Evolutionary conservation across 2,888 invertebrate genomes (phyloP).

Genomic region (Cerastis leucographa): DNA sequence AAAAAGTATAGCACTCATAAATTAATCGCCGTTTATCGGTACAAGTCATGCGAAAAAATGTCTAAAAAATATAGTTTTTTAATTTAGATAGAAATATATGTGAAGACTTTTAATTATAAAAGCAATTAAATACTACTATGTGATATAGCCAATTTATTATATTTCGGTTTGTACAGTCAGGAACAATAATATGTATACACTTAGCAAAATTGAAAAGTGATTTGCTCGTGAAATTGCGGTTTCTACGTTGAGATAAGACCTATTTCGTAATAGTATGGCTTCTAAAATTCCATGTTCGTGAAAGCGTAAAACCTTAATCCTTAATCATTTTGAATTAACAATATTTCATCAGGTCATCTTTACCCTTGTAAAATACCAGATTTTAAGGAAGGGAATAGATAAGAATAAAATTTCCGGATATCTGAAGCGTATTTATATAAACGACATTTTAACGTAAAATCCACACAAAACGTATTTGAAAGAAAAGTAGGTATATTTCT

Average conservation of each 20-base stretch:
- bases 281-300: too few species aligned
- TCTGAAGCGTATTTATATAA: background rate
- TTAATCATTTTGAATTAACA: too few species aligned
- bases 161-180: too few species aligned
- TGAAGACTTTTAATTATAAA: background rate
- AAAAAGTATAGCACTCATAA: constrained; percentile 28
- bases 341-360: background rate
- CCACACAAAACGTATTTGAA: constrained; percentile 8
- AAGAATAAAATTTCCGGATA: background rate
- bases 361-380: background rate
- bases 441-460: background rate
- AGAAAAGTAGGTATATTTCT: constrained; percentile 12
- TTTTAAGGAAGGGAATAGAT: background rate
- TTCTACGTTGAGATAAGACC: too few species aligned
- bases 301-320: too few species aligned
- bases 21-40: constrained; percentile 20
- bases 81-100: background rate
- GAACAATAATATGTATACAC: too few species aligned
- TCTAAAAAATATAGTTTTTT: background rate
- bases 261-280: too few species aligned
- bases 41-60: background rate
- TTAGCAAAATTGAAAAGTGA: too few species aligned
- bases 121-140: too few species aligned
- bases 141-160: too few species aligned
- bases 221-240: too few species aligned